phyloP scores from a whole-genome alignment of 2,888 invertebrate genomes.

The Oscheius sp. region DNA sequence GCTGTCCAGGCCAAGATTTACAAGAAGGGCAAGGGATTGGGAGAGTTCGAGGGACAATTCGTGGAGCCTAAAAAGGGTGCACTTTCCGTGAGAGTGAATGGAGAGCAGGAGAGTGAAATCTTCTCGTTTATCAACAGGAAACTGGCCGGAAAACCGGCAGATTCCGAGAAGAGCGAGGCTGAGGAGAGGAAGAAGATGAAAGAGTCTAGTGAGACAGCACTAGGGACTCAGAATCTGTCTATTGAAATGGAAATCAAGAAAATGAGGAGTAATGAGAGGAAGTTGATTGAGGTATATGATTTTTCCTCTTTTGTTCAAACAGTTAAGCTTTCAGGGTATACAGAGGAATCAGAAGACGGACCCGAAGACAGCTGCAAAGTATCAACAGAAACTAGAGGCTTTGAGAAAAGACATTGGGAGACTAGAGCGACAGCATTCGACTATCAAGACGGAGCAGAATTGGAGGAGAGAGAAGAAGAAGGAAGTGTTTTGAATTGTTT shows the following conservation, averaged over 20 bases:
- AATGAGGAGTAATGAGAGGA: constrained; percentile 47
- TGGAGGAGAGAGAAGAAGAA: constrained; percentile 41
- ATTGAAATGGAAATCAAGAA: constrained; percentile 50
- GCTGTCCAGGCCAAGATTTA: constrained; percentile 56
- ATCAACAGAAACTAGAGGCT: constrained; percentile 38
- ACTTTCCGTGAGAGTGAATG: background rate
- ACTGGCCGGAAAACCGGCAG: constrained; percentile 24
- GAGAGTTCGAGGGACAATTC: background rate
- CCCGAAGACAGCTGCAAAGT: constrained; percentile 38
- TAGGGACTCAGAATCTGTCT: constrained; percentile 44
- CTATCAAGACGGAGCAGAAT: constrained; percentile 41
- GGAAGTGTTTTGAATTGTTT: constrained; percentile 41
- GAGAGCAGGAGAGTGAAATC: constrained; percentile 38
- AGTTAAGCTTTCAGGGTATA: constrained; percentile 43
- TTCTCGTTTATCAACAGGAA: constrained; percentile 53
- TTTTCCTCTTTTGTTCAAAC: background rate
- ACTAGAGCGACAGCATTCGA: constrained; percentile 38
- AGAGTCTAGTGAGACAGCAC: constrained; percentile 33
- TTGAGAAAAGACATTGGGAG: constrained; percentile 38
- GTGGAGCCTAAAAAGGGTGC: background rate
- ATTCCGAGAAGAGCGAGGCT: constrained; percentile 29
- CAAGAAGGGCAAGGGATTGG: constrained; percentile 54
- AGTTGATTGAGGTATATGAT: constrained; percentile 43
- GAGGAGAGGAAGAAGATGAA: constrained; percentile 35
- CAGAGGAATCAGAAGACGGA: constrained; percentile 42